Percentiles rank a stretch among this genome's conserved stretches.
Evolutionary conservation across 2,113 vertebrate genomes (phyloP).

Genomic region (Microcebus murinus): DNA sequence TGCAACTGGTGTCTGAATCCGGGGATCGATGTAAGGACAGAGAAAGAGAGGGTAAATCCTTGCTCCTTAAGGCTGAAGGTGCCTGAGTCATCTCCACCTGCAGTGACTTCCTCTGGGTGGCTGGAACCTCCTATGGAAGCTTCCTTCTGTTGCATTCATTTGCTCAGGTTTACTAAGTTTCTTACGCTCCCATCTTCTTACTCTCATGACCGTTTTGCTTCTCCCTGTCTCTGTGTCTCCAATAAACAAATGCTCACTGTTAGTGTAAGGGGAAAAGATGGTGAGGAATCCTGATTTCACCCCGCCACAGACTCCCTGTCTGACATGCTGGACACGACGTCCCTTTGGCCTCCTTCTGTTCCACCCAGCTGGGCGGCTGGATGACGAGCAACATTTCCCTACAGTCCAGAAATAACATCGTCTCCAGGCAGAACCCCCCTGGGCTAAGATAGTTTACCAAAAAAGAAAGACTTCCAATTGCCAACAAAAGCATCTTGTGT

Average conservation of each 20-base stretch:
- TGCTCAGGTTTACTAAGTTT: neutral
- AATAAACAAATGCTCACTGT: neutral
- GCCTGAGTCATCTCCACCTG: neutral
- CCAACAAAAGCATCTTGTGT: conserved; percentile 65
- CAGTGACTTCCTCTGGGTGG: neutral
- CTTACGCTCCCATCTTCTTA: neutral
- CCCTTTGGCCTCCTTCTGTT: neutral
- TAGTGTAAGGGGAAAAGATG: neutral
- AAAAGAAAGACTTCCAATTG: neutral
- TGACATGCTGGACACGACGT: neutral
- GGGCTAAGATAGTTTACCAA: neutral
- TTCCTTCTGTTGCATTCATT: neutral
- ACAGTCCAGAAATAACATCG: conserved; percentile 7
- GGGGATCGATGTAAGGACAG: neutral
- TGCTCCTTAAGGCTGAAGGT: neutral
- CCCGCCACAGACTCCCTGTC: neutral
- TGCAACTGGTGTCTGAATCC: neutral
- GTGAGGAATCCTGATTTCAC: neutral
- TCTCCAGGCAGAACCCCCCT: conserved; percentile 1
- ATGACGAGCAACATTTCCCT: neutral
- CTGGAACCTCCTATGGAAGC: neutral
- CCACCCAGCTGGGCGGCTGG: neutral
- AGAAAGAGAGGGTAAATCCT: too few relatives aligned
- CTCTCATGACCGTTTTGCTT: neutral
- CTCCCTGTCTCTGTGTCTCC: neutral